These are phyloP conservation scores for Mesembrinibis cayennensis DNA, from an alignment of 2,113 vertebrate species.

Conservation along the genomic window DNA sequence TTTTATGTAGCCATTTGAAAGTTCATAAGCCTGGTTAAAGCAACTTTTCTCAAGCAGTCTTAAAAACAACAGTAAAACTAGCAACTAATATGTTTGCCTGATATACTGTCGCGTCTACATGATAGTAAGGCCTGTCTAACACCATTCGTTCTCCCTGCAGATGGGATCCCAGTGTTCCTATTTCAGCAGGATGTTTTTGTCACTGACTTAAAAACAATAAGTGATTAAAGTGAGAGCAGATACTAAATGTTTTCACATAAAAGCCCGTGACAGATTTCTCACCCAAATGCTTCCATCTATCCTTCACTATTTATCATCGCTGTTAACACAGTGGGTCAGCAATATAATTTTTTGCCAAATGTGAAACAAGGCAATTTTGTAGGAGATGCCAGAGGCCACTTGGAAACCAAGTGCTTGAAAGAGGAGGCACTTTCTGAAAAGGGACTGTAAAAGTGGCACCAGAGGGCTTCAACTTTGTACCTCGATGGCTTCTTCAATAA, in stretches of 20 bases:
- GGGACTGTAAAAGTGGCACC: neutral
- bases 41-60: neutral
- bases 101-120: neutral
- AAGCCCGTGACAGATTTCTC: conserved; percentile 30
- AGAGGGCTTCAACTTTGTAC: neutral
- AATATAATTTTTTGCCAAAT: neutral
- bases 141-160: neutral
- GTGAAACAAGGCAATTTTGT: neutral
- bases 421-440: neutral
- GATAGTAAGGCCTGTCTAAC: neutral
- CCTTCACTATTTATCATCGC: neutral
- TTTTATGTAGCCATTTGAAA: conserved; percentile 31
- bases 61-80: conserved; percentile 28
- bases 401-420: neutral
- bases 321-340: neutral
- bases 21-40: conserved; percentile 1
- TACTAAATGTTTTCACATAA: conserved; percentile 49
- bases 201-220: conserved; percentile 26
- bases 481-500: neutral
- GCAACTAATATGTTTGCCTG: neutral
- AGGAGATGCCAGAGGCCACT: neutral
- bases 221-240: neutral
- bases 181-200: conserved; percentile 45
- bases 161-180: conserved; percentile 17
- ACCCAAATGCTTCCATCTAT: conserved; percentile 19